Conservation (phyloP, 2,888 invertebrate genomes). For the Lottia scabra region DNA sequence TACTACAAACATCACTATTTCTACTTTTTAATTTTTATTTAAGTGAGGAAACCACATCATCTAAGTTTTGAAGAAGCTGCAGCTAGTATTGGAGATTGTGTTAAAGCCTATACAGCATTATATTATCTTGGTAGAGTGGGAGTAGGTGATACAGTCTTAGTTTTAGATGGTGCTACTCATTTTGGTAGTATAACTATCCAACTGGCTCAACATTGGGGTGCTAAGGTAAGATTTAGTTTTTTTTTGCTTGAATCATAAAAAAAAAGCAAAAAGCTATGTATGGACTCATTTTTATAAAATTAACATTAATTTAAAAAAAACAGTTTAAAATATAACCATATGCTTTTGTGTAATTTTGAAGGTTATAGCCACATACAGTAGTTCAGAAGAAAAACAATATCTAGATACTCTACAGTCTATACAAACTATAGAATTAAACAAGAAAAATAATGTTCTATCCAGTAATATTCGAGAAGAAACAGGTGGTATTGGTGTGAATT, state of each 20-base stretch:
- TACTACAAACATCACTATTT: too few species aligned
- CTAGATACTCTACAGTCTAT: constrained; percentile 66
- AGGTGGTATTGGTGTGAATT: constrained; percentile 70
- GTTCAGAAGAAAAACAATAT: constrained; percentile 67
- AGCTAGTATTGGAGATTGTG: constrained; percentile 69
- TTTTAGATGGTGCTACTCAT: constrained; percentile 70
- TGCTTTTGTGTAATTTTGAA: constrained; percentile 24
- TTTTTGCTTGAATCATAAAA: too few species aligned
- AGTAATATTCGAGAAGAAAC: constrained; percentile 70
- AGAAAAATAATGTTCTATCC: constrained; percentile 61
- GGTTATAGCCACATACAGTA: constrained; percentile 67
- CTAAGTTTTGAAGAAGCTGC: constrained; percentile 70
- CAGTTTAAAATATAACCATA: too few species aligned
- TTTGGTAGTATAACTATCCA: constrained; percentile 70
- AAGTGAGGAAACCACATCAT: constrained; percentile 69
- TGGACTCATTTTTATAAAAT: too few species aligned
- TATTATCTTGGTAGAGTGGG: constrained; percentile 69
- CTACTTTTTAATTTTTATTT: not conserved
- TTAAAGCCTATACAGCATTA: constrained; percentile 71
- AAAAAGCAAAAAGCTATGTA: too few species aligned
- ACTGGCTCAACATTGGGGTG: constrained; percentile 70
- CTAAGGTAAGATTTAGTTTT: constrained; percentile 62
- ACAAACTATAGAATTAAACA: constrained; percentile 67
- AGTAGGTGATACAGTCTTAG: constrained; percentile 69
- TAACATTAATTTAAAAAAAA: too few species aligned